Evolutionary conservation across 1,140 invertebrate genomes (phyloP).

Genomic region (Rhynchophorus ferrugineus): DNA sequence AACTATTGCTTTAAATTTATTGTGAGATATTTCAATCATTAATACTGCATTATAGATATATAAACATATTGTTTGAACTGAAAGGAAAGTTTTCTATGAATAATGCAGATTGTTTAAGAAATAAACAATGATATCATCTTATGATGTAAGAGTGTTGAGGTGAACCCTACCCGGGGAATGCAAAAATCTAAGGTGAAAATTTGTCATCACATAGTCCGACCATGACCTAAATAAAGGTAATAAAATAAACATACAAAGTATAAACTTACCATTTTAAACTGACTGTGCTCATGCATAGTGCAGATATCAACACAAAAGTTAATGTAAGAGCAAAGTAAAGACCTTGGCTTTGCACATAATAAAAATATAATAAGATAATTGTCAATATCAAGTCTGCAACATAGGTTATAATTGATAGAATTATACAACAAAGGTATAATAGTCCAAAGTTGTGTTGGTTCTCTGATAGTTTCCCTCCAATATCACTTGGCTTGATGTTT

Average conservation of each 20-base stretch:
- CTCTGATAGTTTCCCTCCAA: conserved; percentile 31
- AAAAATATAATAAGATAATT: conserved; percentile 41
- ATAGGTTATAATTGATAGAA: conserved; percentile 42
- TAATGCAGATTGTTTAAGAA: no score
- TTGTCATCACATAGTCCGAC: no score
- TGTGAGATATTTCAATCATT: no score
- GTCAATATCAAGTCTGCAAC: conserved; percentile 41
- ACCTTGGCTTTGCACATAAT: conserved; percentile 37
- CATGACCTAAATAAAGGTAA: background rate
- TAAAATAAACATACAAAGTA: background rate
- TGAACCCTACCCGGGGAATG: no score
- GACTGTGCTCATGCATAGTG: conserved; percentile 41
- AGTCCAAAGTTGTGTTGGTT: conserved; percentile 31
- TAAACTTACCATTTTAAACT: conserved; percentile 43
- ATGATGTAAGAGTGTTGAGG: no score
- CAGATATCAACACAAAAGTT: conserved; percentile 42
- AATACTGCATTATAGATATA: no score
- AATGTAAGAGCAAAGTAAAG: conserved; percentile 43
- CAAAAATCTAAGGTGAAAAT: no score
- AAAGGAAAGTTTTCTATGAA: no score
- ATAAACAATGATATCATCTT: no score
- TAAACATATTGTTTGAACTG: no score
- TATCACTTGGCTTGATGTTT: conserved; percentile 34
- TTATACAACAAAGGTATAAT: conserved; percentile 39
- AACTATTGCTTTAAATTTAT: no score